Conservation (phyloP, 2,797 vertebrate species). For the Myotis planiceps region DNA sequence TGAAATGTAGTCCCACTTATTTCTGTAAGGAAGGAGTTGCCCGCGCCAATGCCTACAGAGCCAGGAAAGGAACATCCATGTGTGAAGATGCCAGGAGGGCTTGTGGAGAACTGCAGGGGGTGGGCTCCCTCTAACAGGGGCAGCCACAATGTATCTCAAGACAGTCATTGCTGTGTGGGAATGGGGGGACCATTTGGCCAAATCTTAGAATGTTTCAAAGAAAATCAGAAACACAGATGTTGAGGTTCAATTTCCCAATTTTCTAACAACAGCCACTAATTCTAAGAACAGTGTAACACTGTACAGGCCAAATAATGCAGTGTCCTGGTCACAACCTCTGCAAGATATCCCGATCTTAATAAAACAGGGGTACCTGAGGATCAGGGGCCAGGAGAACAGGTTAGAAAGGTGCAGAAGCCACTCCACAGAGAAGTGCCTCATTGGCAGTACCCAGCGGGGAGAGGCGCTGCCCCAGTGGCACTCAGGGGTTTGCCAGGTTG, state of each 20-base stretch:
- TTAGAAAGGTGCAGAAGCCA: background rate
- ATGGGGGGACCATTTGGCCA: background rate
- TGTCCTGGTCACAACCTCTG: background rate
- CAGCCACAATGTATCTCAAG: background rate
- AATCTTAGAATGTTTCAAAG: background rate
- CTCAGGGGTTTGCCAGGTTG: background rate
- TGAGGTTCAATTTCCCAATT: background rate
- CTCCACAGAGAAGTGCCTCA: background rate
- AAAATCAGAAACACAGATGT: conserved; percentile 5
- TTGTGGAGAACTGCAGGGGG: background rate
- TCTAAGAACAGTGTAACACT: background rate
- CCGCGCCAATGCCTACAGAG: background rate
- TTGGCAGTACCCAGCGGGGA: background rate
- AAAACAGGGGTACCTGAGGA: background rate
- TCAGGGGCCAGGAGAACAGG: background rate
- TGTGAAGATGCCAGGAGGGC: background rate
- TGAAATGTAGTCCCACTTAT: background rate
- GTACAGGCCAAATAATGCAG: background rate
- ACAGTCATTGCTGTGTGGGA: background rate
- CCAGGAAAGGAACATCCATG: background rate
- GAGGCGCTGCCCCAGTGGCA: background rate
- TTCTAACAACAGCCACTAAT: background rate
- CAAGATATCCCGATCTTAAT: background rate
- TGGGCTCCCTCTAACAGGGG: background rate
- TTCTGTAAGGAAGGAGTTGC: background rate